phyloP scores from a whole-genome alignment of 2,797 vertebrate genomes.

The Hypotaenidia philippensis region DNA sequence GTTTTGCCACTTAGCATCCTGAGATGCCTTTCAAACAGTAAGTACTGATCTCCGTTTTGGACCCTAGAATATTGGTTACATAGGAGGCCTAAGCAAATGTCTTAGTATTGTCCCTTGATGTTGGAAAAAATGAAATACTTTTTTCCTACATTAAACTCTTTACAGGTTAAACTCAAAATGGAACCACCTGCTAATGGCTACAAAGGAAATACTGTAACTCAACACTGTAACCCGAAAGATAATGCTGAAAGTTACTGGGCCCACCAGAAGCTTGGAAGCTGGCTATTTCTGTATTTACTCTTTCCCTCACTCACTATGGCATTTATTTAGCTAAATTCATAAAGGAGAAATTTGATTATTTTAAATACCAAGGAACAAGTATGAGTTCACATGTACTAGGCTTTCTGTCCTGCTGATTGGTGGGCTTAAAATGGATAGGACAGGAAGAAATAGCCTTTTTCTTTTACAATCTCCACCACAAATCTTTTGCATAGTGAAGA shows the following conservation, averaged over 20 bases:
- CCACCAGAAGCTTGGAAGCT: neutral
- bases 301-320: neutral
- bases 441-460: neutral
- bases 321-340: neutral
- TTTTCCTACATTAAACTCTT: neutral
- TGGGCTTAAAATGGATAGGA: neutral
- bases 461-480: neutral
- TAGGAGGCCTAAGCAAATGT: neutral
- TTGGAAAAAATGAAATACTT: neutral
- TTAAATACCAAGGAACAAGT: neutral
- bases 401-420: neutral
- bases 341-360: neutral
- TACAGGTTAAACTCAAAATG: neutral
- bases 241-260: neutral
- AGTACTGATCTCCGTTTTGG: neutral
- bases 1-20: neutral
- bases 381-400: neutral
- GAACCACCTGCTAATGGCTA: neutral
- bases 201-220: neutral
- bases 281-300: neutral
- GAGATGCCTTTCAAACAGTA: neutral
- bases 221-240: neutral
- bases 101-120: neutral
- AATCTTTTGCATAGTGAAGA: neutral
- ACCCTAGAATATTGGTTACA: neutral